phyloP scores from a whole-genome alignment of 2,797 vertebrate genomes.

The Helicolenus hilgendorfi region DNA sequence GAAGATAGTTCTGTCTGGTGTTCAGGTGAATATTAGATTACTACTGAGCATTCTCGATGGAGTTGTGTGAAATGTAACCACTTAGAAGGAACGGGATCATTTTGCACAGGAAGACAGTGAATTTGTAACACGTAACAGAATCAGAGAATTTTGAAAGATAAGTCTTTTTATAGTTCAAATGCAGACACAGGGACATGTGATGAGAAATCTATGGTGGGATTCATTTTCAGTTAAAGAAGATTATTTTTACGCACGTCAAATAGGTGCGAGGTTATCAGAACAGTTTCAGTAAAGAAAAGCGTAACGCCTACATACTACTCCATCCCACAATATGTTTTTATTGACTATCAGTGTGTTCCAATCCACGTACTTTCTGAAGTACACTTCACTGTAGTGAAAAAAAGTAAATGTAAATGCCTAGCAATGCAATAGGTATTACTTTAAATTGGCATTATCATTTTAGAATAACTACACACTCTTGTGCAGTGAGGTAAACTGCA shows the following conservation, averaged over 20 bases:
- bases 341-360: not conserved
- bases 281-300: too few species aligned
- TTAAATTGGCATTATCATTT: not conserved
- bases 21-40: constrained; percentile 40
- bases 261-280: not conserved
- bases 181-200: too few species aligned
- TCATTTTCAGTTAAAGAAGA: too few species aligned
- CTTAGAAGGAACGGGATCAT: not conserved
- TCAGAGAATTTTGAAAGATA: not conserved
- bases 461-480: not conserved
- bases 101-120: not conserved
- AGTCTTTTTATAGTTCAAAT: not conserved
- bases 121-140: not conserved
- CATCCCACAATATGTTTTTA: not conserved
- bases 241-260: too few species aligned
- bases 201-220: too few species aligned
- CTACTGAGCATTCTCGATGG: constrained; percentile 3
- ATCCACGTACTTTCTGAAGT: not conserved
- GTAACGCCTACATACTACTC: not conserved
- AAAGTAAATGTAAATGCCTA: too few species aligned
- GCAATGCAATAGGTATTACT: not conserved
- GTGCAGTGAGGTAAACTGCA: not conserved
- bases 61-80: not conserved
- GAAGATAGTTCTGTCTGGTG: not conserved
- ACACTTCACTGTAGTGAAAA: too few species aligned